These are phyloP conservation scores for Alentia gelatinosa DNA, from an alignment of 2,888 invertebrate genomes.

Conservation along the genomic window DNA sequence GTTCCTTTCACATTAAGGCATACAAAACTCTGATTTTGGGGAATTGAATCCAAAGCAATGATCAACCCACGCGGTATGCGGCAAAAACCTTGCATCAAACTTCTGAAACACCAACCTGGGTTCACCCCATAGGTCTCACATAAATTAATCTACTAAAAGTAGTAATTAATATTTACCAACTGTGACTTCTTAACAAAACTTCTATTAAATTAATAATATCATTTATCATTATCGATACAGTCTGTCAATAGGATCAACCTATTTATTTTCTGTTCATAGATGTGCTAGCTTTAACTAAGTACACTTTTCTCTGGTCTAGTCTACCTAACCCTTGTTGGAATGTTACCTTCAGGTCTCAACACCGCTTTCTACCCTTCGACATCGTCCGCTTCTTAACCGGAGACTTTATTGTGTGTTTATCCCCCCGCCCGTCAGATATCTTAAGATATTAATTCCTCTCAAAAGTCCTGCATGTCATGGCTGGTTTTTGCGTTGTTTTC, in stretches of 20 bases:
- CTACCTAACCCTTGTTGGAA: slow-evolving; percentile 45
- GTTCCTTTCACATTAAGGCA: not conserved
- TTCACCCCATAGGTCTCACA: not conserved
- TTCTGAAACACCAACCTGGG: slow-evolving; percentile 9
- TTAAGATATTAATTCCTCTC: not conserved
- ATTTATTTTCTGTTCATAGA: slow-evolving; percentile 7
- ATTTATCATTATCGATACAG: not conserved
- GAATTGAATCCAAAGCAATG: slow-evolving; percentile 19
- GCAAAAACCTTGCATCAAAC: not conserved
- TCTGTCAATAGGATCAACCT: slow-evolving; percentile 49
- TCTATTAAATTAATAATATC: not conserved
- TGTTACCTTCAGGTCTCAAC: slow-evolving; percentile 16
- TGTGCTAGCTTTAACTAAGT: not conserved
- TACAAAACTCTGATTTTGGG: not conserved
- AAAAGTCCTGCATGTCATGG: not conserved
- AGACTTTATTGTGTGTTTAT: not conserved
- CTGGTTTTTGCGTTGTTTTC: not conserved
- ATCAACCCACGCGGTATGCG: not conserved
- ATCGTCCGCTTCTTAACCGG: not conserved
- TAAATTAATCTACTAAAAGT: slow-evolving; percentile 7
- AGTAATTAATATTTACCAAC: slow-evolving; percentile 16
- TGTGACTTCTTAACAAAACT: not conserved
- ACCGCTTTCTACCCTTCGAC: not conserved
- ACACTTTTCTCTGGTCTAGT: slow-evolving; percentile 5
- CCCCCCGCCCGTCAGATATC: too few species aligned